phyloP scores from a whole-genome alignment of 2,113 vertebrate genomes.

The Microcebus murinus region DNA sequence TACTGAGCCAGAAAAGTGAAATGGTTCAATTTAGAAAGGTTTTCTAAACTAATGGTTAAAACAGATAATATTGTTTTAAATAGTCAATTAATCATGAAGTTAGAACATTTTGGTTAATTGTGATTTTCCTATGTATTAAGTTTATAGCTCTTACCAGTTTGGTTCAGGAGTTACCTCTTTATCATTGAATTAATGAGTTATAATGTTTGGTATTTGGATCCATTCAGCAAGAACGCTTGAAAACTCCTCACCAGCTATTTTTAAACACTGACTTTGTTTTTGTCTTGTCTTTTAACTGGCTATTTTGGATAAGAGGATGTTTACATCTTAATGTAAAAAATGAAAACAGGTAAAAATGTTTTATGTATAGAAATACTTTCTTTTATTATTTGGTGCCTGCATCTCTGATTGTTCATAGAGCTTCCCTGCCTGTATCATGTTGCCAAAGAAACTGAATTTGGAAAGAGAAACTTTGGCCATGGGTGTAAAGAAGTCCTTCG shows the following conservation, averaged over 20 bases:
- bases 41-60: conserved; percentile 32
- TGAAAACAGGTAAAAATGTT: conserved; percentile 64
- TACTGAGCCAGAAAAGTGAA: conserved; percentile 23
- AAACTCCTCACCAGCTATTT: conserved; percentile 56
- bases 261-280: conserved; percentile 46
- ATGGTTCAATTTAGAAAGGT: conserved; percentile 37
- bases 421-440: background rate
- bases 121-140: background rate
- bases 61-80: conserved; percentile 41
- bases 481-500: background rate
- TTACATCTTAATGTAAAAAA: conserved; percentile 67
- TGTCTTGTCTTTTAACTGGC: background rate
- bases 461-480: conserved; percentile 15
- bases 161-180: background rate
- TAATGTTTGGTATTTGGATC: conserved; percentile 35
- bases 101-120: background rate
- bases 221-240: conserved; percentile 38
- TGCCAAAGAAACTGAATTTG: conserved; percentile 46
- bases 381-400: conserved; percentile 49
- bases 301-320: conserved; percentile 61
- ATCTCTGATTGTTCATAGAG: background rate
- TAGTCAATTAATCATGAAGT: conserved; percentile 9
- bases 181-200: background rate
- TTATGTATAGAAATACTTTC: conserved; percentile 48
- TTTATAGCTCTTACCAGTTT: background rate